Evolutionary conservation across 2,888 invertebrate genomes (phyloP).

Genomic region (Synergus itoensis): DNA sequence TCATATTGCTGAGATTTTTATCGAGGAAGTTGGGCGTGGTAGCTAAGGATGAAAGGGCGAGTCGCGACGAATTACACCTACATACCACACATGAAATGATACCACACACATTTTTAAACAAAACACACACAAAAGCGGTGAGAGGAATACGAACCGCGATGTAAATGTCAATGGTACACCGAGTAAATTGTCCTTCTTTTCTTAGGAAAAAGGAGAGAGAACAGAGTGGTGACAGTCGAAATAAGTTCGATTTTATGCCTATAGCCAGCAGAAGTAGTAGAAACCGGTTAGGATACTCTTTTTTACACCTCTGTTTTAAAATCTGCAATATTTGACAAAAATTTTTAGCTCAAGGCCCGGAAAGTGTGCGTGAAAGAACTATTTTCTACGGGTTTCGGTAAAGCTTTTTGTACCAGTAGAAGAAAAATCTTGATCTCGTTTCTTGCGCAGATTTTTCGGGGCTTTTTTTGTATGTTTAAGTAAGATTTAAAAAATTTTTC

Average conservation of each 20-base stretch:
- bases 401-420: not conserved
- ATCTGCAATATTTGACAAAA: not conserved
- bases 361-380: conserved; percentile 6
- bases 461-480: not conserved
- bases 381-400: conserved; percentile 6
- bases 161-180: conserved; percentile 37
- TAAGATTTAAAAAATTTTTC: not conserved
- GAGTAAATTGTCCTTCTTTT: conserved; percentile 20
- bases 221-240: not conserved
- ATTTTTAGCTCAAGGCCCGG: not conserved
- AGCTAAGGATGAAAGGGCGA: conserved; percentile 39
- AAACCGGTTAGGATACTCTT: not conserved
- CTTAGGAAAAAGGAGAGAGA: not conserved
- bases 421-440: conserved; percentile 36
- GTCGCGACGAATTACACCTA: conserved; percentile 39
- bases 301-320: not conserved
- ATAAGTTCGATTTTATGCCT: conserved; percentile 1
- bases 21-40: conserved; percentile 49
- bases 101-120: conserved; percentile 1
- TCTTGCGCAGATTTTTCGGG: conserved; percentile 25
- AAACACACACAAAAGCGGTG: conserved; percentile 22
- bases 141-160: conserved; percentile 31
- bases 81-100: not conserved
- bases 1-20: conserved; percentile 67
- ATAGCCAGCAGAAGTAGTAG: conserved; percentile 1